phyloP scores from a whole-genome alignment of 1,140 invertebrate species.

The Brachystomella parvula region DNA sequence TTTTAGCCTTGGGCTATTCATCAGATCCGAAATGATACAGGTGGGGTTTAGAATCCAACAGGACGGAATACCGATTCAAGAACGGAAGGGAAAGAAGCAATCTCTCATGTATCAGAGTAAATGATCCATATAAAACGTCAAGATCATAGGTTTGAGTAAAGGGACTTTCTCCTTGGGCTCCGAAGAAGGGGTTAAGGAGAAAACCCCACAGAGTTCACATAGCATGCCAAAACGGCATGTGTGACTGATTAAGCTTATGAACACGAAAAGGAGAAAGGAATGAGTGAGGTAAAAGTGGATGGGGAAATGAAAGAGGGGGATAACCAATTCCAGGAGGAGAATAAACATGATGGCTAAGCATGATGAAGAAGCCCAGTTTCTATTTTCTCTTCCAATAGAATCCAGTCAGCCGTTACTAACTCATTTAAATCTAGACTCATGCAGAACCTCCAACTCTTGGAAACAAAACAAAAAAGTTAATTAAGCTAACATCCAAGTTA shows the following conservation, averaged over 20 bases:
- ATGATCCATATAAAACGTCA: slow-evolving; percentile 5
- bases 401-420: no score
- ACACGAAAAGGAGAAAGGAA: slow-evolving; percentile 13
- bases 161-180: not conserved
- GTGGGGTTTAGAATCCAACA: slow-evolving; percentile 8
- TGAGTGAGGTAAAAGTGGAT: no score
- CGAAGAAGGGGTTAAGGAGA: not conserved
- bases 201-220: not conserved
- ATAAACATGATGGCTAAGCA: no score
- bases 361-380: no score
- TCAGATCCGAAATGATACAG: not conserved
- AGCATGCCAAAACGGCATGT: slow-evolving; percentile 15
- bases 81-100: not conserved
- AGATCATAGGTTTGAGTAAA: slow-evolving; percentile 2
- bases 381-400: no score
- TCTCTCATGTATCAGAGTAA: not conserved
- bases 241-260: slow-evolving; percentile 31
- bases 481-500: no score
- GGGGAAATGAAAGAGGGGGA: no score
- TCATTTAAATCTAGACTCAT: no score
- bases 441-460: no score
- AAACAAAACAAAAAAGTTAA: no score
- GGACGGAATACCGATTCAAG: no score
- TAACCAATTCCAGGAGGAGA: no score
- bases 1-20: not conserved